Evolutionary conservation across 2,888 invertebrate species (phyloP).

Genomic region (Itoplectis maculator): DNA sequence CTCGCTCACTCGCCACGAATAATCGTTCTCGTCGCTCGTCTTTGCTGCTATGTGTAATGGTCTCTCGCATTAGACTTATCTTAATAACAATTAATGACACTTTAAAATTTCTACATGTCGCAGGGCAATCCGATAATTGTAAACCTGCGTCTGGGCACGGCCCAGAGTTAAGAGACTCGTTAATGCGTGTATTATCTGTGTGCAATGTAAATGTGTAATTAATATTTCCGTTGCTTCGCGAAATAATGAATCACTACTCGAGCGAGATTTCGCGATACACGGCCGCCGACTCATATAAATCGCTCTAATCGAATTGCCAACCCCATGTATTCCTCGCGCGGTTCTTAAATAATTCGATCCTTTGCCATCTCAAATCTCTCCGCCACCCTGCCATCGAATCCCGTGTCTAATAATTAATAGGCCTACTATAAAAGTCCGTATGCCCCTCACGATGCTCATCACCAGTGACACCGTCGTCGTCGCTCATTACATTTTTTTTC

Average conservation of each 20-base stretch:
- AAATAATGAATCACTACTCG: conserved; percentile 68
- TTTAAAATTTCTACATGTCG: conserved; percentile 82
- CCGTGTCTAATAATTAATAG: conserved; percentile 67
- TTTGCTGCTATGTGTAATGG: conserved; percentile 65
- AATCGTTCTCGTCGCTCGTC: conserved; percentile 67
- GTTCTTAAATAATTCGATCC: conserved; percentile 75
- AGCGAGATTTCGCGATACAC: conserved; percentile 70
- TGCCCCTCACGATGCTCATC: conserved; percentile 65
- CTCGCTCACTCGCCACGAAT: conserved; percentile 50
- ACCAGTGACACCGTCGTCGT: conserved; percentile 78
- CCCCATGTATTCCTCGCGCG: conserved; percentile 46
- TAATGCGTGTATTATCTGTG: conserved; percentile 31
- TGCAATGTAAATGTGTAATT: conserved; percentile 35
- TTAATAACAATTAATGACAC: conserved; percentile 83
- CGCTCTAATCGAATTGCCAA: conserved; percentile 55
- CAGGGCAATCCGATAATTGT: conserved; percentile 75
- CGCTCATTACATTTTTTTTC: conserved; percentile 69
- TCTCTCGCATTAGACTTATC: conserved; percentile 78
- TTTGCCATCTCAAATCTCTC: conserved; percentile 76
- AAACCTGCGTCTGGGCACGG: conserved; percentile 78
- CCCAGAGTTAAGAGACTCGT: conserved; percentile 73
- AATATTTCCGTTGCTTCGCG: conserved; percentile 66
- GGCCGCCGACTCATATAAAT: conserved; percentile 42
- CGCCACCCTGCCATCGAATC: conserved; percentile 73
- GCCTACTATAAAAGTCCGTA: conserved; percentile 71